Conservation (phyloP, 2,888 invertebrate species). For the Oligia fasciuncula region DNA sequence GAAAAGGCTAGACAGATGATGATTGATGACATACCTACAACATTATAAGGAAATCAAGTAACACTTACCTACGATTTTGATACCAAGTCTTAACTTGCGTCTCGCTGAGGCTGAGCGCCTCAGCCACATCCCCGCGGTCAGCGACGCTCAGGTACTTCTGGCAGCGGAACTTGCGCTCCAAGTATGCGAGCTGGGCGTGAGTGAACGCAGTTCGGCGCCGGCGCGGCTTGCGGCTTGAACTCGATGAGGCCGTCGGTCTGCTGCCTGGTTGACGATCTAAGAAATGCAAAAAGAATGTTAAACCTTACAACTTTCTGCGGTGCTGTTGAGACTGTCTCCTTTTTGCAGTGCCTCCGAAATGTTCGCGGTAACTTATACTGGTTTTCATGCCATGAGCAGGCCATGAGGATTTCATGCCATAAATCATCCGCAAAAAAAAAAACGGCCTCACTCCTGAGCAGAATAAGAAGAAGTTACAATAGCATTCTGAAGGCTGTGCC, state of each 20-base stretch:
- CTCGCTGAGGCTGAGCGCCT: slow-evolving; percentile 96
- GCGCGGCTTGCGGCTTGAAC: slow-evolving; percentile 93
- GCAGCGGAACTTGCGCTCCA: slow-evolving; percentile 97
- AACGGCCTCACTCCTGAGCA: neutral
- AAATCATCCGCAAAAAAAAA: neutral
- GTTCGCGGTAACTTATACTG: neutral
- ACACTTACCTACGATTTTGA: slow-evolving; percentile 94
- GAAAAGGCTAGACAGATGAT: too few relatives aligned
- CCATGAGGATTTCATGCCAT: neutral
- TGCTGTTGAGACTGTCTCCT: neutral
- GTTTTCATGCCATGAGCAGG: neutral
- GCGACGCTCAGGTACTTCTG: slow-evolving; percentile 98
- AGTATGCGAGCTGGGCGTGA: slow-evolving; percentile 97
- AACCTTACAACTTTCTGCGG: neutral
- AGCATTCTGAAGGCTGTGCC: neutral
- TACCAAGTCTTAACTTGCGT: slow-evolving; percentile 99
- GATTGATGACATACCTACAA: too few relatives aligned
- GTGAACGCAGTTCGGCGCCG: slow-evolving; percentile 97
- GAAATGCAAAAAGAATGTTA: neutral
- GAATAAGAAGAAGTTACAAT: neutral
- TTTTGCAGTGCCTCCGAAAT: neutral
- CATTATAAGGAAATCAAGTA: too few relatives aligned
- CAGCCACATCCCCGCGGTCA: slow-evolving; percentile 97
- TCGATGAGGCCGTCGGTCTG: slow-evolving; percentile 72
- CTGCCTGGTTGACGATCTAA: slow-evolving; percentile 76